These are phyloP conservation scores for Henricia sp. DNA, from an alignment of 53 echinoderm and acorn worm genomes.

Conservation along the genomic window DNA sequence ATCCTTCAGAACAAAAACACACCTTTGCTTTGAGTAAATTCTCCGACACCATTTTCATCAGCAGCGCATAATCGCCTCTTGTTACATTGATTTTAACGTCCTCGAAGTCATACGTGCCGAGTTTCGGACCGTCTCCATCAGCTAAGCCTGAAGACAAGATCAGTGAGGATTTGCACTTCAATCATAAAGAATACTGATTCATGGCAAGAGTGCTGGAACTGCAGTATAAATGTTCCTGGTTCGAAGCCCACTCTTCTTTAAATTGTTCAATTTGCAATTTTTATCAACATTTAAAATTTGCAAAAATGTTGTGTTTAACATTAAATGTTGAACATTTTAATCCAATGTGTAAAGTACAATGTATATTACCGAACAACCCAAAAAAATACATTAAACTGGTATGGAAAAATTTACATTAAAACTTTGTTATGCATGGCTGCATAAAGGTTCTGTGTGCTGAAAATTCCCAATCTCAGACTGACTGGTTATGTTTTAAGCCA, in stretches of 20 bases:
- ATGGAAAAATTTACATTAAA: too few species aligned
- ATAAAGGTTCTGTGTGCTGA: too few species aligned
- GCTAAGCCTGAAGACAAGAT: background rate
- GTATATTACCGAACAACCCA: too few species aligned
- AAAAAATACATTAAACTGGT: too few species aligned
- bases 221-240: background rate
- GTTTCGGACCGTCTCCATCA: conserved; percentile 53
- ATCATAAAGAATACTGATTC: background rate
- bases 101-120: conserved; percentile 75
- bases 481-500: too few species aligned
- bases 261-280: background rate
- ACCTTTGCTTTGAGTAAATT: conserved; percentile 89
- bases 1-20: background rate
- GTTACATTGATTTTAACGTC: conserved; percentile 76
- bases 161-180: background rate
- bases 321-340: too few species aligned
- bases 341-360: too few species aligned
- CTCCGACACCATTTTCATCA: conserved; percentile 80
- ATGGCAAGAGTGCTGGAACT: background rate
- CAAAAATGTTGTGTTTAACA: too few species aligned
- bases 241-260: background rate
- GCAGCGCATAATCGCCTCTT: conserved; percentile 84
- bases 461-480: too few species aligned
- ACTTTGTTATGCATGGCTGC: too few species aligned
- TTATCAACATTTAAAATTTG: background rate